Evolutionary conservation across 2,888 invertebrate genomes (phyloP), one percentile per base, ranked within the genome.

Genomic region (Tachina grossa): DNA sequence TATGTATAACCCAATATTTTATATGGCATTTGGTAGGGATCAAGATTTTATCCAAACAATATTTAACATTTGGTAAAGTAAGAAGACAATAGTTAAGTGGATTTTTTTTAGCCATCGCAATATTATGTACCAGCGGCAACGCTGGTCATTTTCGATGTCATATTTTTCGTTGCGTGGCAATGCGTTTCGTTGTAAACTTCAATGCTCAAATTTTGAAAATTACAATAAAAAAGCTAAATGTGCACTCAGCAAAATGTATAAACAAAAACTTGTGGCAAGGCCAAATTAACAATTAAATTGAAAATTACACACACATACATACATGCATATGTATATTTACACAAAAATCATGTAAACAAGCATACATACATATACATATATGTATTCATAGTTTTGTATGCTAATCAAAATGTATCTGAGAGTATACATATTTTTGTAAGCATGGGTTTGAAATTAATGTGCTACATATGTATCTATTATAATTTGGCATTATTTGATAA

Each of bases 401-500:
- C 19, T 49, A 19, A 22, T 66, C 39, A 16, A 19, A 47, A 6
- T 53, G 16, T 57, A 31, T 16, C 10, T 19, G 76, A 74, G 63
- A 43, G n/a, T n/a, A n/a, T n/a, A 55, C 53, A 74, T 61, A 19
- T 22, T n/a, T 6, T 14, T 43, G 82, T 71, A 65, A 51, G 14
- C 59, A 65, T 71, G 78, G 79, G 75, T 65, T 65, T 79, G 76
- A 78, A 84, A 49, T 71, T 83, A 63, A 76, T 88, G 87, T 82
- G 55, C 43, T 39, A 13, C 41, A 41, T 41, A n/a, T n/a, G n/a
- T n/a, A 14, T 16, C 10, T 43, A 63, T 81, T 79, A 76, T 71
- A 71, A 83, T 85, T 79, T 85, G 63, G 71, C 59, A 83, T 75
- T 79, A 65, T 83, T 79, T 85, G 79, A 68, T 79, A 76, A 85